phyloP scores from a whole-genome alignment of 1,140 invertebrate genomes.

The Leptinotarsa defecta region DNA sequence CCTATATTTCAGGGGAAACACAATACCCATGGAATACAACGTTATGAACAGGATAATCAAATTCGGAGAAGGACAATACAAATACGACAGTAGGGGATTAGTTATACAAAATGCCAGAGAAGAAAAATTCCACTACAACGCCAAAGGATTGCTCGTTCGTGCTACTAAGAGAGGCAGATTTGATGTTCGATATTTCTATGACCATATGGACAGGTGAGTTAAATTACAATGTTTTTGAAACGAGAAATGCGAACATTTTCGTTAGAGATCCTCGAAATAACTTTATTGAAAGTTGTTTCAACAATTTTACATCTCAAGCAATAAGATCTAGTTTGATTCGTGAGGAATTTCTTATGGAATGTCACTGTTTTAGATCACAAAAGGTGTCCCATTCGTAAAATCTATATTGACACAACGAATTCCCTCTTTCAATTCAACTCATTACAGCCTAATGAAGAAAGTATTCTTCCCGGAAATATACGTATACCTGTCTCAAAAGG shows the following conservation, averaged over 20 bases:
- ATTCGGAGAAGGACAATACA: constrained; percentile 87
- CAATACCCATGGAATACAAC: constrained; percentile 90
- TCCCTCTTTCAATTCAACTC: too few species aligned
- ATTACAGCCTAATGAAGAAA: too few species aligned
- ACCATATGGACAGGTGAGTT: constrained; percentile 74
- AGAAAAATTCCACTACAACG: constrained; percentile 92
- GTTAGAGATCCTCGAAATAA: not conserved
- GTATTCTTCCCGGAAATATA: too few species aligned
- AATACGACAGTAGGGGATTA: constrained; percentile 87
- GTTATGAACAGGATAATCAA: constrained; percentile 86
- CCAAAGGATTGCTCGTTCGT: constrained; percentile 83
- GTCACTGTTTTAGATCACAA: too few species aligned
- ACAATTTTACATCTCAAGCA: too few species aligned
- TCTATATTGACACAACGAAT: too few species aligned
- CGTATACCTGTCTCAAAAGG: too few species aligned
- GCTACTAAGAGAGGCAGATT: constrained; percentile 84
- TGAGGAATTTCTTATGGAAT: too few species aligned
- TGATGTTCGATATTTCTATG: constrained; percentile 93
- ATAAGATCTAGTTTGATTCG: too few species aligned
- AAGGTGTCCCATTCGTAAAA: too few species aligned
- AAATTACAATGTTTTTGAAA: constrained; percentile 66
- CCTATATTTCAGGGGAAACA: constrained; percentile 72
- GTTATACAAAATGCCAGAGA: constrained; percentile 90
- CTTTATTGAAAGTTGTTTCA: too few species aligned
- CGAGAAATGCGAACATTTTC: constrained; percentile 71